Evolutionary conservation across 2,113 vertebrate species (phyloP).

Genomic region (Oryzias melastigma): DNA sequence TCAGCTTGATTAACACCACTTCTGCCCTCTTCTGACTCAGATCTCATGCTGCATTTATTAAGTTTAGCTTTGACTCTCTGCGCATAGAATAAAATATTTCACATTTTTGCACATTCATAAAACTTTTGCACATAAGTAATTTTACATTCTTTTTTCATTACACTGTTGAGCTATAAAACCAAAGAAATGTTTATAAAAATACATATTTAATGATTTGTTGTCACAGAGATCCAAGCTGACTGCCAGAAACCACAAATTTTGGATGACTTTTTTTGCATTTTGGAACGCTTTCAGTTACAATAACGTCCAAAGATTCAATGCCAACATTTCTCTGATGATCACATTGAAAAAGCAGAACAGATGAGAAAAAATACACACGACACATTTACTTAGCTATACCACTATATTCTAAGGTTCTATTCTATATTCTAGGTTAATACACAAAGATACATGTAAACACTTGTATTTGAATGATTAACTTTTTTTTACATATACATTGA

Average conservation of each 20-base stretch:
- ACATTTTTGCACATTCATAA: background rate
- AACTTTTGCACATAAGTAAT: background rate
- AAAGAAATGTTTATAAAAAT: too few species aligned
- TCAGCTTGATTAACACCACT: background rate
- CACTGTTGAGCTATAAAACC: too few species aligned
- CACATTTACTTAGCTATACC: too few species aligned
- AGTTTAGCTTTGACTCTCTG: background rate
- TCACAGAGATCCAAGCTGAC: background rate
- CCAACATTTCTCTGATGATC: background rate
- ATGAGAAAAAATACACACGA: background rate
- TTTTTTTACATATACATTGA: too few species aligned
- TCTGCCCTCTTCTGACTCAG: background rate
- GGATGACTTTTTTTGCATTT: conserved; percentile 5
- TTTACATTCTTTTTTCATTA: background rate
- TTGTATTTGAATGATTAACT: too few species aligned
- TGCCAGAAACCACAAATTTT: conserved; percentile 6
- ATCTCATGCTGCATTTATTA: background rate
- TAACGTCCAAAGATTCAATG: background rate
- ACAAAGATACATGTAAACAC: too few species aligned
- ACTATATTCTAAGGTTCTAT: too few species aligned
- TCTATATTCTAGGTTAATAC: too few species aligned
- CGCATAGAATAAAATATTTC: background rate
- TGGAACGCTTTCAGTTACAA: conserved; percentile 17
- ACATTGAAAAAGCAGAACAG: background rate
- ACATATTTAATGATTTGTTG: too few species aligned